Evolutionary conservation across 2,888 invertebrate species (phyloP).

Genomic region (Tineola bisselliella): DNA sequence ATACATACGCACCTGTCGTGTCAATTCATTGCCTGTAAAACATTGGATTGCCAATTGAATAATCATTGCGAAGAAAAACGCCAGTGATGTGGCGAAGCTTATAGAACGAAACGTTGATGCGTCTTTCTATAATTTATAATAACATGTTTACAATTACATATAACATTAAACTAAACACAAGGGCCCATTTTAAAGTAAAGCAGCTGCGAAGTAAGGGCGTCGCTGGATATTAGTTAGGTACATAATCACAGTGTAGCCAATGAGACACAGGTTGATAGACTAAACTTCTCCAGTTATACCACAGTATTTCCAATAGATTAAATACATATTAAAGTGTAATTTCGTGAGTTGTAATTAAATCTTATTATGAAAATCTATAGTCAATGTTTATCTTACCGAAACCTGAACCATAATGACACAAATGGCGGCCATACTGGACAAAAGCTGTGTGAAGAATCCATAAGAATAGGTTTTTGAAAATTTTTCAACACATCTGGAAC

Average conservation of each 20-base stretch:
- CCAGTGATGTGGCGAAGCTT: constrained; percentile 45
- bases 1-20: constrained; percentile 34
- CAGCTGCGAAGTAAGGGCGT: too few species aligned
- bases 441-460: constrained; percentile 59
- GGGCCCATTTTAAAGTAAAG: too few species aligned
- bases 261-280: too few species aligned
- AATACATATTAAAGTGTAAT: too few species aligned
- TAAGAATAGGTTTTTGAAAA: constrained; percentile 52
- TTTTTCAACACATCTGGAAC: constrained; percentile 52
- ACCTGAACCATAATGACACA: constrained; percentile 64
- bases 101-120: constrained; percentile 51
- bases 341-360: too few species aligned
- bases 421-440: constrained; percentile 59
- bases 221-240: too few species aligned
- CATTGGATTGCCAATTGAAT: constrained; percentile 54
- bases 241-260: too few species aligned
- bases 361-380: too few species aligned
- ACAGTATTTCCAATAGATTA: too few species aligned
- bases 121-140: constrained; percentile 36
- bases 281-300: too few species aligned
- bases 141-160: too few species aligned
- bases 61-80: constrained; percentile 56
- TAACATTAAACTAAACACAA: too few species aligned
- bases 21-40: constrained; percentile 52
- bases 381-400: constrained; percentile 42